Evolutionary conservation across 2,888 invertebrate species (phyloP), one percentile per base, ranked within the genome.

Genomic region (Parapristionchus giblindavisi): DNA sequence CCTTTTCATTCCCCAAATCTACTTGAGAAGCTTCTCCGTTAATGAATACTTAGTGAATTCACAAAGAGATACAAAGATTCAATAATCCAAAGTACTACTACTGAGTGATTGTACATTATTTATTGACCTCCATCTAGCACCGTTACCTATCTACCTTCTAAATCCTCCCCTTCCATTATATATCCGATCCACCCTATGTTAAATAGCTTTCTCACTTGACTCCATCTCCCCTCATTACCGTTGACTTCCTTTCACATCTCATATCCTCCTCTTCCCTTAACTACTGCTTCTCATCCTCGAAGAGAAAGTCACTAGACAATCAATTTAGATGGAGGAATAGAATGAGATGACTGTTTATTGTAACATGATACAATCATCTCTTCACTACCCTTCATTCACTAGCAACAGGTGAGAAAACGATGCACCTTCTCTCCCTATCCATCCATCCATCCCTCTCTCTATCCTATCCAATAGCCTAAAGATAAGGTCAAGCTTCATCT

Each of bases 391-490:
- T 48, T 29, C 51, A 66, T 29, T 34, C 14, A 48, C 14, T 14
- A 5, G 51, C 8, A 70, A 70, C 70, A 70, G 70, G 70, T 70
- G 70, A 70, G 54, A 54, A 70, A 70, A 29, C 70, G 54, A 40
- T 14, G n/a, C 56, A 8, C 11, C 38, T 24, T 63, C 63, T 27
- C 40, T 17, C 43, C 17, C 11, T 14, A 43, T 14, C 43, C 8
- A 43, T 43, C 43, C 8, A 8, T 34, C 0, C 34, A 17, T 43
- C 43, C 11, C 17, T 43, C 43, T 43, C 43, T 17, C 43, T 43
- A 43, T 14, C 43, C 43, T 8, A 43, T 43, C 17, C 11, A 43
- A 14, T 17, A 43, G 8, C 43, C 43, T 17, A 43, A 8, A 43
- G 8, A 43, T 8, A 6, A 54, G 52, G 21, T 21, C n/a, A 52